phyloP scores from a whole-genome alignment of 2,888 invertebrate genomes.

The Lasioglossum pauxillum region DNA sequence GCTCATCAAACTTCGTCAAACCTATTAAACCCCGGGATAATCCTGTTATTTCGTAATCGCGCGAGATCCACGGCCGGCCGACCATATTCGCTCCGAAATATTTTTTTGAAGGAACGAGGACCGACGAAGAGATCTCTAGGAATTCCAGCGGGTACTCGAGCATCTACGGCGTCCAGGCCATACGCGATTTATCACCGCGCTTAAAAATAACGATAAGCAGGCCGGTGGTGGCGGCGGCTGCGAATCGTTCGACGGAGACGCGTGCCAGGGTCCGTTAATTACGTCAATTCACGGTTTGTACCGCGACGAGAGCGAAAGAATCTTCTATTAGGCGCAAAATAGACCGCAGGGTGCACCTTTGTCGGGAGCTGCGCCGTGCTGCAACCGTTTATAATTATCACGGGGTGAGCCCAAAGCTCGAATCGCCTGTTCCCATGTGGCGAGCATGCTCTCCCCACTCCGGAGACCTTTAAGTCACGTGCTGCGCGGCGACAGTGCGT shows the following conservation, averaged over 20 bases:
- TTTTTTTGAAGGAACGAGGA: neutral
- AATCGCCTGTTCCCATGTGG: constrained; percentile 11
- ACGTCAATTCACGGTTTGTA: constrained; percentile 29
- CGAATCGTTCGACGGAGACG: constrained; percentile 21
- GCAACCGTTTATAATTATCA: constrained; percentile 78
- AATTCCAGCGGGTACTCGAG: neutral
- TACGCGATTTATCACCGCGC: constrained; percentile 10
- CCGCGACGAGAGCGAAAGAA: constrained; percentile 35
- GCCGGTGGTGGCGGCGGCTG: constrained; percentile 9
- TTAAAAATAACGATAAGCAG: constrained; percentile 49
- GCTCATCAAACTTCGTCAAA: neutral
- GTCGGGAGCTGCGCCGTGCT: constrained; percentile 33
- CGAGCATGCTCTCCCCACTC: neutral
- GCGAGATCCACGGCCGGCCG: neutral
- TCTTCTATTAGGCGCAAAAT: constrained; percentile 47
- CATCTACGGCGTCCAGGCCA: neutral
- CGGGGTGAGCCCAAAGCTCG: constrained; percentile 23
- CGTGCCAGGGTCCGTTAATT: constrained; percentile 33
- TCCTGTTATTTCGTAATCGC: neutral
- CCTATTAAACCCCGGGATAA: neutral
- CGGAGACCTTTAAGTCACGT: neutral
- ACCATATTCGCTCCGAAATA: neutral
- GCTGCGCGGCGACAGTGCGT: constrained; percentile 4
- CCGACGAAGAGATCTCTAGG: neutral
- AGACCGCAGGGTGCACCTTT: constrained; percentile 60